Evolutionary conservation across 2,888 invertebrate species (phyloP).

Genomic region (Lepidocyrtoides sp.): DNA sequence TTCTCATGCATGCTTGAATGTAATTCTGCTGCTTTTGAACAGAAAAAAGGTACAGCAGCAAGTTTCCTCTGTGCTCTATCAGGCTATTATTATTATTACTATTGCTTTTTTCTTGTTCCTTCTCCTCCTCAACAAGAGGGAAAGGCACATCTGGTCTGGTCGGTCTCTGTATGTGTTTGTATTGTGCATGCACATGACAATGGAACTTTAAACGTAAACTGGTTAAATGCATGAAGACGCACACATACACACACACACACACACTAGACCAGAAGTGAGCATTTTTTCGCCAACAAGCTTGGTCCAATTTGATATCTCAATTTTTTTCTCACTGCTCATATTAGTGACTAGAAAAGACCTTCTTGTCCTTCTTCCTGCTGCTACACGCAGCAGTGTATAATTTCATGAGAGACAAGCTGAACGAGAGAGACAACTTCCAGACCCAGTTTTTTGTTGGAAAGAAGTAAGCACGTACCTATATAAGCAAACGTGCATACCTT

Average conservation of each 20-base stretch:
- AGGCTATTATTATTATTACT: conserved; percentile 68
- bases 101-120: conserved; percentile 54
- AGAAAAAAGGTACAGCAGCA: conserved; percentile 26
- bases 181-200: conserved; percentile 73
- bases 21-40: background rate
- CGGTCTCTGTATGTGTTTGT: no score
- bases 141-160: conserved; percentile 71
- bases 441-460: conserved; percentile 19
- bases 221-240: conserved; percentile 60
- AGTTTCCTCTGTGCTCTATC: conserved; percentile 31
- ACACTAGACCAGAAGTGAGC: conserved; percentile 35
- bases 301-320: conserved; percentile 44
- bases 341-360: background rate
- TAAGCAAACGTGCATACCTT: conserved; percentile 4
- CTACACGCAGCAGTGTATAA: background rate
- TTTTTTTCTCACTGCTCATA: background rate
- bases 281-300: conserved; percentile 57
- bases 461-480: background rate
- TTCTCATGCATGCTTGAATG: conserved; percentile 60
- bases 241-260: background rate
- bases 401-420: conserved; percentile 63
- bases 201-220: conserved; percentile 69
- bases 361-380: background rate
- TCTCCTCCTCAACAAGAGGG: background rate
- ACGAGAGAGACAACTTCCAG: conserved; percentile 70